These are phyloP conservation scores for Sturmia bella DNA, from an alignment of 2,888 invertebrate genomes.

Conservation along the genomic window DNA sequence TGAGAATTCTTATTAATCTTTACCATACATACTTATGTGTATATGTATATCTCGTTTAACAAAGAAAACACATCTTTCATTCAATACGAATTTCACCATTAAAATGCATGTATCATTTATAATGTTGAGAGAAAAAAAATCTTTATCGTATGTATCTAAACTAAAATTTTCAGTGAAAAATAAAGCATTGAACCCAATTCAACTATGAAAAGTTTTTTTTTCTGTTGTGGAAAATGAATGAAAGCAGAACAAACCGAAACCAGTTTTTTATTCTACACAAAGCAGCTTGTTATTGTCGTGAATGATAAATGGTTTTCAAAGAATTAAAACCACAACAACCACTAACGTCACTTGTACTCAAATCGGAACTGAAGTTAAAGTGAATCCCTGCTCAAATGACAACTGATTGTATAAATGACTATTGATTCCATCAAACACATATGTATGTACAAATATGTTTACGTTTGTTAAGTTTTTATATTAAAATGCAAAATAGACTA, in stretches of 20 bases:
- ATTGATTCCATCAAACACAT: conserved; percentile 6
- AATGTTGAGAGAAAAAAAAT: background rate
- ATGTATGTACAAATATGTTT: background rate
- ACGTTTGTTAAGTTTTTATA: background rate
- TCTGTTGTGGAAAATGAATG: background rate
- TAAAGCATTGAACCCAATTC: background rate
- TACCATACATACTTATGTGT: no score
- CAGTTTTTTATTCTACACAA: conserved; percentile 13
- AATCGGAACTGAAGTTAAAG: conserved; percentile 38
- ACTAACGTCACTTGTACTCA: conserved; percentile 56
- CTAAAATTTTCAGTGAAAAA: conserved; percentile 27
- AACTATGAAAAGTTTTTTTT: conserved; percentile 5
- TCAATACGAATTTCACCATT: conserved; percentile 1
- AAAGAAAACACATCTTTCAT: background rate
- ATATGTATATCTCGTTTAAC: no score
- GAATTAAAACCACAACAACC: conserved; percentile 55
- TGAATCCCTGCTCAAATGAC: conserved; percentile 36
- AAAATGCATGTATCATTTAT: conserved; percentile 35
- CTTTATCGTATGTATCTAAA: no score
- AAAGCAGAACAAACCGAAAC: conserved; percentile 10
- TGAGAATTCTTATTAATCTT: no score
- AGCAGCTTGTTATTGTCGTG: conserved; percentile 28
- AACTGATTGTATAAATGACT: conserved; percentile 41
- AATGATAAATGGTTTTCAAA: conserved; percentile 66
- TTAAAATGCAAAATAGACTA: conserved; percentile 3